phyloP scores from a whole-genome alignment of 2,797 vertebrate species.

The Enoplosus armatus region DNA sequence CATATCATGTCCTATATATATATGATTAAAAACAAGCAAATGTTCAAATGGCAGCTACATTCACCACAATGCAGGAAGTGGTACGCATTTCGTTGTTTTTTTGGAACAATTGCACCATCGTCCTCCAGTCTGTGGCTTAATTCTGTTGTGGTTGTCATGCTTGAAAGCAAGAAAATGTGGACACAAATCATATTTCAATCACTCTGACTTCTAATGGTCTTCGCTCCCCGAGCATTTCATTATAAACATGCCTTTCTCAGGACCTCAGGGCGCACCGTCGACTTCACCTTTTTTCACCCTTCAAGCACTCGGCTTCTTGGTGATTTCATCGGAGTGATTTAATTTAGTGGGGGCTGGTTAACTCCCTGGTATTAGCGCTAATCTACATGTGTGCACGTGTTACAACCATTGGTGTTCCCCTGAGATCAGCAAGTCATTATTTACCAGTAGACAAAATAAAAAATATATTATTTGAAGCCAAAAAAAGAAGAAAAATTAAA shows the following conservation, averaged over 20 bases:
- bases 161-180: background rate
- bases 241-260: background rate
- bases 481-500: background rate
- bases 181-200: background rate
- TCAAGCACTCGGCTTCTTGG: slow-evolving; percentile 47
- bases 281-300: slow-evolving; percentile 53
- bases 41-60: background rate
- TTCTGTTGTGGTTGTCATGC: background rate
- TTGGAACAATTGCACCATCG: background rate
- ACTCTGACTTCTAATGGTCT: background rate
- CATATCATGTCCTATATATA: too few relatives aligned
- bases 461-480: background rate
- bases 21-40: background rate
- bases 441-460: slow-evolving; percentile 12
- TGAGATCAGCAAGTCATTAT: slow-evolving; percentile 63
- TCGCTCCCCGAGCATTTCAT: background rate
- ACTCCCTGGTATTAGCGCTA: slow-evolving; percentile 79
- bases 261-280: background rate
- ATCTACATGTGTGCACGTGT: slow-evolving; percentile 78
- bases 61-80: background rate
- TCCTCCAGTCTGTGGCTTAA: background rate
- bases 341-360: slow-evolving; percentile 78
- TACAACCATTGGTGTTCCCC: slow-evolving; percentile 64
- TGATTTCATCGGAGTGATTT: slow-evolving; percentile 74
- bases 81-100: background rate